phyloP scores from a whole-genome alignment of 92 coral and sea anemone genomes.

The Parazoanthus darwini region DNA sequence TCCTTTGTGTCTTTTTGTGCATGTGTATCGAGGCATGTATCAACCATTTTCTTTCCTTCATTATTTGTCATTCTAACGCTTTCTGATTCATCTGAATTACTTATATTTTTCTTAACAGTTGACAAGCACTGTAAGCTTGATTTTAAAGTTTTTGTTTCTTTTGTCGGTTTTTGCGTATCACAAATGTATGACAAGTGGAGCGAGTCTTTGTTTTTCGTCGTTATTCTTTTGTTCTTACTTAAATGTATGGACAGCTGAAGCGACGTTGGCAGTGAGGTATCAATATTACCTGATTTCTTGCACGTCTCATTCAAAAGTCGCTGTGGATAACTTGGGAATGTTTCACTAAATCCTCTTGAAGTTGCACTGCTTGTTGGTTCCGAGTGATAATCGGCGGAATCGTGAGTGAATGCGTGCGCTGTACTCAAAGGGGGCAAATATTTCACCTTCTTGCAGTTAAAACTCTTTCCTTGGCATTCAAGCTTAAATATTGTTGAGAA shows the following conservation, averaged over 20 bases:
- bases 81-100: not conserved
- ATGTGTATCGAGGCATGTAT: not conserved
- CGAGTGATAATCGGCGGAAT: not conserved
- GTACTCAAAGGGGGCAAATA: not conserved
- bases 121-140: not conserved
- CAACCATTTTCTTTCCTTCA: not conserved
- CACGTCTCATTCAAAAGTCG: not conserved
- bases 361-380: not conserved
- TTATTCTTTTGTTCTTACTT: not conserved
- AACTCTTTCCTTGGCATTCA: not conserved
- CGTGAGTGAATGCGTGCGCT: not conserved
- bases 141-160: not conserved
- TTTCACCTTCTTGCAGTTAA: not conserved
- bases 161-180: not conserved
- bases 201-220: not conserved
- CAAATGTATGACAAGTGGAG: not conserved
- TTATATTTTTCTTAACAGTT: not conserved
- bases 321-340: not conserved
- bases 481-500: not conserved
- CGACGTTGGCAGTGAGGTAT: not conserved
- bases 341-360: not conserved
- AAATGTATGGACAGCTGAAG: not conserved
- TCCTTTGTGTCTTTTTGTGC: not conserved
- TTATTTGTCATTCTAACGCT: not conserved
- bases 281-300: not conserved